Percentiles rank a stretch among this genome's conserved stretches.
phyloP scores from a whole-genome alignment of 2,113 vertebrate genomes.

The Dunckerocampus dactyliophorus region DNA sequence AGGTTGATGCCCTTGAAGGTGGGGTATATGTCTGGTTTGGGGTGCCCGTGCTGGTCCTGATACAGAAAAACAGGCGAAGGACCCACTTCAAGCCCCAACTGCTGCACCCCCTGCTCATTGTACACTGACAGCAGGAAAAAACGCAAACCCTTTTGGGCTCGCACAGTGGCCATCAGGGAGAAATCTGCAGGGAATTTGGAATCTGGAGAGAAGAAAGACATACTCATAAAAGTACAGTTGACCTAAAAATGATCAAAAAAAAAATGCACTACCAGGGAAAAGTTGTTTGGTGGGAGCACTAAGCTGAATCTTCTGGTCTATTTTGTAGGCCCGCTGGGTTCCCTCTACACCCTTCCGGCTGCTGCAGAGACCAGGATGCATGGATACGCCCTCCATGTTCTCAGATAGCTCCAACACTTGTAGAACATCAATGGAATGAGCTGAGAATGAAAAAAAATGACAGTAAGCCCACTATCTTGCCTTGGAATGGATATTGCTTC shows the following conservation, averaged over 20 bases:
- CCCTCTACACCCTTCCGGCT: conserved; percentile 66
- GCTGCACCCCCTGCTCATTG: conserved; percentile 77
- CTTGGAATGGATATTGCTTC: background rate
- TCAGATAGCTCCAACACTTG: conserved; percentile 71
- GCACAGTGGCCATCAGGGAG: conserved; percentile 81
- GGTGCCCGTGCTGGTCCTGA: conserved; percentile 76
- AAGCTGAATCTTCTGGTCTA: conserved; percentile 76
- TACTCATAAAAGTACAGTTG: background rate
- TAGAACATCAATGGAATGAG: conserved; percentile 75
- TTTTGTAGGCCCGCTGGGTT: conserved; percentile 77
- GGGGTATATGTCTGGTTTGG: conserved; percentile 73
- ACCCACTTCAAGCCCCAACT: conserved; percentile 84
- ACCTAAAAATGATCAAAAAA: background rate
- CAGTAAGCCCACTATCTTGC: background rate
- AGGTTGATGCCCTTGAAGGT: conserved; percentile 80
- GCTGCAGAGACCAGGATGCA: conserved; percentile 78
- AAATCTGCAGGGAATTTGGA: conserved; percentile 81
- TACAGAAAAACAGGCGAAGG: conserved; percentile 79
- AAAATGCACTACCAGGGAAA: conserved; percentile 75
- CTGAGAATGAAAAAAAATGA: conserved; percentile 54
- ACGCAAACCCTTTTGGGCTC: conserved; percentile 73
- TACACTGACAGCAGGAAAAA: conserved; percentile 84
- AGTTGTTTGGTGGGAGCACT: conserved; percentile 79
- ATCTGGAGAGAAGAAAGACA: conserved; percentile 58
- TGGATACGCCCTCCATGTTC: conserved; percentile 73